phyloP scores from a whole-genome alignment of 2,888 invertebrate genomes.

The Andrena hattorfiana region DNA sequence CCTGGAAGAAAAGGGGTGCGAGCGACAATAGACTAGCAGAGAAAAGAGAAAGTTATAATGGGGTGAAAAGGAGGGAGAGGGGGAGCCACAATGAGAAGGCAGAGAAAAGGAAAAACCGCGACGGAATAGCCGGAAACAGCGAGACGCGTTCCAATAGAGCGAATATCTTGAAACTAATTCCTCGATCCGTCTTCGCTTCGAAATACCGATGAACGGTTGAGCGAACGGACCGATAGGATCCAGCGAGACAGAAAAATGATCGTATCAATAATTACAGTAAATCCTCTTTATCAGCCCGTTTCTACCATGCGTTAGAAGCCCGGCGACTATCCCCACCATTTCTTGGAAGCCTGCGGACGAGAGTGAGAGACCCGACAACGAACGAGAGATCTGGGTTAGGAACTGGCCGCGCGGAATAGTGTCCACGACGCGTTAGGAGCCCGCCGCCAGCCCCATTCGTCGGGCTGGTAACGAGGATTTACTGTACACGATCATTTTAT shows the following conservation, averaged over 20 bases:
- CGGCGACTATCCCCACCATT: too few species aligned
- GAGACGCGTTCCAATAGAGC: constrained; percentile 30
- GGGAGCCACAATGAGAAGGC: constrained; percentile 15
- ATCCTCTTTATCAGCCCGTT: too few species aligned
- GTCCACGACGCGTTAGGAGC: too few species aligned
- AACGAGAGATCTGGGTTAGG: too few species aligned
- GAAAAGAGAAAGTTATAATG: constrained; percentile 39
- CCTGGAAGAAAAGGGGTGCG: constrained; percentile 23
- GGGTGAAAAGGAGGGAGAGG: neutral
- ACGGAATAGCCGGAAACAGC: constrained; percentile 27
- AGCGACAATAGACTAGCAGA: constrained; percentile 22
- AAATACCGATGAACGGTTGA: neutral
- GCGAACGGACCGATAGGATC: neutral
- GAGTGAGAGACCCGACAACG: too few species aligned
- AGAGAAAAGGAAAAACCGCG: constrained; percentile 28
- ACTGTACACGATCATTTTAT: neutral
- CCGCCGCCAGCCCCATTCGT: too few species aligned
- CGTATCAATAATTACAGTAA: neutral
- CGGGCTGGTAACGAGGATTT: too few species aligned
- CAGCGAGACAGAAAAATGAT: neutral
- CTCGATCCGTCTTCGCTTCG: neutral
- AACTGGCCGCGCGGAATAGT: too few species aligned
- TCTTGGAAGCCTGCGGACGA: too few species aligned
- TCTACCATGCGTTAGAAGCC: too few species aligned
- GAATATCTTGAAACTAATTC: constrained; percentile 39